These are phyloP conservation scores for Aphelenchoides avenae DNA, from an alignment of 1,140 invertebrate genomes.

Conservation along the genomic window DNA sequence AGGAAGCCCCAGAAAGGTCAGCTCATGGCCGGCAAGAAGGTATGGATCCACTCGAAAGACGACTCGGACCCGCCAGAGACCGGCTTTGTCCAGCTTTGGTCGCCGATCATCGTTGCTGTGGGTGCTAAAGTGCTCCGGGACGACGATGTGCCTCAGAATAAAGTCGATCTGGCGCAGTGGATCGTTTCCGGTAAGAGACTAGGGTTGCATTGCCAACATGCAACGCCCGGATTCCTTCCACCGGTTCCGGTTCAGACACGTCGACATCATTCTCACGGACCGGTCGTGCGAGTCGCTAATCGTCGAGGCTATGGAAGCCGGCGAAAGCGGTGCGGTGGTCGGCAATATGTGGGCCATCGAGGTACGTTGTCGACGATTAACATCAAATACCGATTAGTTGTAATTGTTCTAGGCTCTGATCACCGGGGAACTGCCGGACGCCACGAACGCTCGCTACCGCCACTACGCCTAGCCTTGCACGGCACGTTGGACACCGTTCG, in stretches of 20 bases:
- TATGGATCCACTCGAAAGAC: slow-evolving; percentile 27
- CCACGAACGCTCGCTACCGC: too few species aligned
- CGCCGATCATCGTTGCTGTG: slow-evolving; percentile 35
- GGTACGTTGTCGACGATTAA: too few species aligned
- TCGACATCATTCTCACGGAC: slow-evolving; percentile 47
- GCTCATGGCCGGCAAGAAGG: slow-evolving; percentile 33
- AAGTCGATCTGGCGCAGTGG: too few species aligned
- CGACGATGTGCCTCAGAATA: too few species aligned
- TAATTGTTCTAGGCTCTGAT: slow-evolving; percentile 50
- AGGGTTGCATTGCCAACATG: too few species aligned
- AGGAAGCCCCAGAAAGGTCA: slow-evolving; percentile 35
- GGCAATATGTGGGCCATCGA: slow-evolving; percentile 55
- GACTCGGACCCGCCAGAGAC: slow-evolving; percentile 8
- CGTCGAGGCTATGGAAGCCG: slow-evolving; percentile 12
- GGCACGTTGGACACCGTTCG: too few species aligned
- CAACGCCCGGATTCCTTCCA: too few species aligned
- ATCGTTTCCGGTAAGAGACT: too few species aligned
- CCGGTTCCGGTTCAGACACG: slow-evolving; percentile 23
- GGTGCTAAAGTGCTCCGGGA: slow-evolving; percentile 42
- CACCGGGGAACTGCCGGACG: slow-evolving; percentile 32
- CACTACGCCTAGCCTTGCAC: too few species aligned
- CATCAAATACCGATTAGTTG: too few species aligned
- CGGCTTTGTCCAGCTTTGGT: slow-evolving; percentile 51
- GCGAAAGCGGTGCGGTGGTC: slow-evolving; percentile 31
- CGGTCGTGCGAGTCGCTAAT: slow-evolving; percentile 24